A percentile compares a stretch with the other conserved stretches of the same genome.
Conservation (phyloP, 2,113 vertebrate genomes). For the Pelodiscus sinensis region DNA sequence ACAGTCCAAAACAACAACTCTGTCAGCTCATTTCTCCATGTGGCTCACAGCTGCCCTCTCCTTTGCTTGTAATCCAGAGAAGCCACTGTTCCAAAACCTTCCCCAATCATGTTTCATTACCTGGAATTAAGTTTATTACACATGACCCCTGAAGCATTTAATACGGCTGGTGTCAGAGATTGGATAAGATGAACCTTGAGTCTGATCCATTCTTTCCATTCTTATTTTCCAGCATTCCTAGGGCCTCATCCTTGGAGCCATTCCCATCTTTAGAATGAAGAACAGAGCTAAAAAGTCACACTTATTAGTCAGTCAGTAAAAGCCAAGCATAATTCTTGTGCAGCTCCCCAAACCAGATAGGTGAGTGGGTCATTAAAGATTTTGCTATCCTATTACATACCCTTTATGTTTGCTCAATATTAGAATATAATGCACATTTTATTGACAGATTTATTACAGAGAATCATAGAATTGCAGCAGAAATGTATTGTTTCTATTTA, state of each 20-base stretch:
- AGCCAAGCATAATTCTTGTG: background rate
- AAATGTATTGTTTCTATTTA: background rate
- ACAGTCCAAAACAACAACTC: background rate
- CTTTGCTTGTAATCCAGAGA: background rate
- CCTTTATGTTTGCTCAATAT: background rate
- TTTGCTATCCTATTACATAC: background rate
- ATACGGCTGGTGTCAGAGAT: background rate
- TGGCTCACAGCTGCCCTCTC: background rate
- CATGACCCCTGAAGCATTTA: background rate
- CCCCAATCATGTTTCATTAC: background rate
- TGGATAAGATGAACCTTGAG: background rate
- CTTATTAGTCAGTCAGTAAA: background rate
- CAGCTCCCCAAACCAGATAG: accelerated
- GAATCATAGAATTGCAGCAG: constrained; percentile 13
- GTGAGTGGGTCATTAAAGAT: background rate
- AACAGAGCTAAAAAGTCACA: background rate
- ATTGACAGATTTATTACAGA: constrained; percentile 6
- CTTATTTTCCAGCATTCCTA: background rate
- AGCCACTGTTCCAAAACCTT: background rate
- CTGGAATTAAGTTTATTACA: background rate
- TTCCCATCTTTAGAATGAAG: background rate
- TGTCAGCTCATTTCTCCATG: background rate
- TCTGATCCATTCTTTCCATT: background rate
- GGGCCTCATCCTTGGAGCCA: background rate
- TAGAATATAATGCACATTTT: background rate